These are phyloP conservation scores for Dipodomys ordii DNA, from an alignment of 2,113 vertebrate genomes.

Conservation along the genomic window DNA sequence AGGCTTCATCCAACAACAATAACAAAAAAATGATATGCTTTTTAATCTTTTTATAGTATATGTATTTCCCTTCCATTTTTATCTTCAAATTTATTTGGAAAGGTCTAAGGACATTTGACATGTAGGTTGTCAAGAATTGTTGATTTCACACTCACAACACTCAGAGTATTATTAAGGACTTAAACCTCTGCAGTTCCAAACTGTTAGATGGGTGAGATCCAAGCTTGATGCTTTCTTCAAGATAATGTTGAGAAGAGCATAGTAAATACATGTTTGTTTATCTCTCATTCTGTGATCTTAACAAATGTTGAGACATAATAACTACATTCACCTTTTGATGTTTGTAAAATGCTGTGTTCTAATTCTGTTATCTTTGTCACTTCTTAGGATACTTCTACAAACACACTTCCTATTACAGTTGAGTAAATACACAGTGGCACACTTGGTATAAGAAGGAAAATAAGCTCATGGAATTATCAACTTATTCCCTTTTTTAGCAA, in stretches of 20 bases:
- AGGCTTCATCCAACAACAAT: too few species aligned
- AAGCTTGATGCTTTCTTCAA: not conserved
- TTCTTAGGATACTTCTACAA: not conserved
- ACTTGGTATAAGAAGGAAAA: not conserved
- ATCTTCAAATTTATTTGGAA: not conserved
- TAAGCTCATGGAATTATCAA: not conserved
- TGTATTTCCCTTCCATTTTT: not conserved
- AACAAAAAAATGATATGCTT: too few species aligned
- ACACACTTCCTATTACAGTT: not conserved
- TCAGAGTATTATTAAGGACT: too few species aligned
- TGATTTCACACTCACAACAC: not conserved
- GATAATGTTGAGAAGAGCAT: not conserved
- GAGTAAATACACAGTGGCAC: not conserved
- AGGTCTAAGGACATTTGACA: not conserved
- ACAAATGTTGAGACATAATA: not conserved
- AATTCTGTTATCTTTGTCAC: conserved; percentile 1
- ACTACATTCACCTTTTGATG: not conserved
- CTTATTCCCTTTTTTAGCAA: not conserved
- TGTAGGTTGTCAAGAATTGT: not conserved
- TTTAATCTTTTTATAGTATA: too few species aligned
- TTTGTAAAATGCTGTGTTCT: not conserved
- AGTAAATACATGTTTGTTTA: not conserved
- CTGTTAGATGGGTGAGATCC: not conserved
- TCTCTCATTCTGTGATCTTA: not conserved
- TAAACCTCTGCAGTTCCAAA: not conserved